Percentiles rank a stretch among this genome's conserved stretches.
phyloP scores from a whole-genome alignment of 2,888 invertebrate species.

The Aspidiotus destructor region DNA sequence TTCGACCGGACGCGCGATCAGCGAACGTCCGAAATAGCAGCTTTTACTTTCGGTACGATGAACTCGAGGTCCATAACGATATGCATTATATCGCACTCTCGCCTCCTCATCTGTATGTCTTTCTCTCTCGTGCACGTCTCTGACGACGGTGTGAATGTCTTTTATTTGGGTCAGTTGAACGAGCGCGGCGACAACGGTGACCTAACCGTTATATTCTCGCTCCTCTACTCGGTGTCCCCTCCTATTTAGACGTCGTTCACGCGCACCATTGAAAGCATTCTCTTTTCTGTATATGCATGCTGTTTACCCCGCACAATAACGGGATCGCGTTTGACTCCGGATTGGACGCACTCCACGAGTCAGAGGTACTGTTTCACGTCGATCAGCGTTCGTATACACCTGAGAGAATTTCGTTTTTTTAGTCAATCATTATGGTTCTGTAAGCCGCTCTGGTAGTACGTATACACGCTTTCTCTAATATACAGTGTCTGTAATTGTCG shows the following conservation, averaged over 20 bases:
- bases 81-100: not conserved
- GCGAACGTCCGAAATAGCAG: not conserved
- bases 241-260: slow-evolving; percentile 1
- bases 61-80: slow-evolving; percentile 17
- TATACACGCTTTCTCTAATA: no score
- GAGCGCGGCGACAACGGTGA: slow-evolving; percentile 16
- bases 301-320: slow-evolving; percentile 22
- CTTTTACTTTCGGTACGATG: slow-evolving; percentile 32
- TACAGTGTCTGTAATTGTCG: no score
- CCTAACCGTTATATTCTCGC: slow-evolving; percentile 23
- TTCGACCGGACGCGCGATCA: not conserved
- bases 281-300: not conserved
- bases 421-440: no score
- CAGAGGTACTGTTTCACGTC: not conserved
- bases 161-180: slow-evolving; percentile 32
- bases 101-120: not conserved
- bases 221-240: not conserved
- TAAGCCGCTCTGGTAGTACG: no score
- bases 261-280: slow-evolving; percentile 2
- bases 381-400: not conserved
- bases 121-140: not conserved
- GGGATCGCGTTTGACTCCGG: slow-evolving; percentile 19
- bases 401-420: no score
- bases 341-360: not conserved
- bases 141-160: slow-evolving; percentile 28